A percentile compares a stretch with the other conserved stretches of the same genome.
Evolutionary conservation across 2,113 vertebrate genomes (phyloP).

Genomic region (Cebus imitator): DNA sequence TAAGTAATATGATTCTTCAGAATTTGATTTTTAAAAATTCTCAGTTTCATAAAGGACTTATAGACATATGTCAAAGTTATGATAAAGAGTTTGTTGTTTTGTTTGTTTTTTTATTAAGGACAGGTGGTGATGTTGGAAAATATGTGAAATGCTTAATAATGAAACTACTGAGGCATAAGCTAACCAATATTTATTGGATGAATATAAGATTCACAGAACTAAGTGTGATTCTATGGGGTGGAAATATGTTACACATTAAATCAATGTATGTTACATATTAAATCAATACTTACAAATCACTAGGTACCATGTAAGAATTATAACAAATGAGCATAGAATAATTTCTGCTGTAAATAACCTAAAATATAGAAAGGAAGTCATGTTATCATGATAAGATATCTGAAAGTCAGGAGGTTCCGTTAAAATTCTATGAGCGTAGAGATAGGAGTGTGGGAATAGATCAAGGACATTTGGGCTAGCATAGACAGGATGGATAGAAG

Average conservation of each 20-base stretch:
- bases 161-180: neutral
- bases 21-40: conserved; percentile 9
- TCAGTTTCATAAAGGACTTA: conserved; percentile 19
- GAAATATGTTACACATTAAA: neutral
- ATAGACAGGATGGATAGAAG: neutral
- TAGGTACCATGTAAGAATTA: neutral
- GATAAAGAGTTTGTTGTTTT: neutral
- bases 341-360: neutral
- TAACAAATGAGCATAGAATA: neutral
- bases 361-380: neutral
- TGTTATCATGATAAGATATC: neutral
- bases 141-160: conserved; percentile 28
- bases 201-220: neutral
- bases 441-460: neutral
- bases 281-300: too few species aligned
- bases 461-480: neutral
- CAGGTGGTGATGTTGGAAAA: neutral
- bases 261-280: neutral
- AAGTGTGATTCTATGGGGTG: neutral
- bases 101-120: neutral
- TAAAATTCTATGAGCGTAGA: neutral
- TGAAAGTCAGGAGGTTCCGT: neutral
- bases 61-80: neutral
- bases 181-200: neutral
- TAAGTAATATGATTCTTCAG: neutral